Evolutionary conservation across 2,888 invertebrate genomes (phyloP), one percentile per base, ranked within the genome.

Genomic region (Drosophila glabriapex): DNA sequence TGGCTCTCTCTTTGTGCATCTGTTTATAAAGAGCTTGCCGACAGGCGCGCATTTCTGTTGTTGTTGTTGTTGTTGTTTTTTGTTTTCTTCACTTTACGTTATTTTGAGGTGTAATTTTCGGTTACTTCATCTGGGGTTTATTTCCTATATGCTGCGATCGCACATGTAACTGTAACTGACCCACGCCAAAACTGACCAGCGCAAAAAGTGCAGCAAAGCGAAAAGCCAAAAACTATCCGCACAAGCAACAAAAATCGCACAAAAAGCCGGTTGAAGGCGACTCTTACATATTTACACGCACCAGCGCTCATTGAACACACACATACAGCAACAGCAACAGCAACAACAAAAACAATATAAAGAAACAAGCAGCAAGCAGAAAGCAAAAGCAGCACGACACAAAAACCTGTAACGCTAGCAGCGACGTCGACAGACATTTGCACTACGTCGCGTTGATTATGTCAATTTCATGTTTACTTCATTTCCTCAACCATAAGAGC

Each of bases 231-330:
- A 83, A 67, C 59, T 64, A 62, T 66, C 49, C 58, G 33, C 35
- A 66, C 22, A 58, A 52, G 60, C 43, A 63, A 29, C 31, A 59
- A 74, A 87, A 75, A 80, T 77, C 73, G 74, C 80, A 76, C 72
- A 89, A 89, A 87, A 87, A 87, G 87, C 87, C 87, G 91, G 91
- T 87, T 90, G 89, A 89, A 90, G 89, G 89, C 85, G 85, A 88
- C 90, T 80, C 87, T 90, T 90, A 90, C 89, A 90, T 86, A 89
- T 90, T 87, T 90, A 87, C 86, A 91, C 86, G 86, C 91, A 84
- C 87, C 86, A 91, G 76, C 82, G 91, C 85, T 86, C 74, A 86
- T 87, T 89, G 89, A 86, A 86, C 84, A 86, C 90, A 90, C 76
- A 80, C 73, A 73, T 78, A 86, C 90, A 69, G 58, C 54, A 68